Percentiles rank a stretch among this genome's conserved stretches.
Evolutionary conservation across 1,140 invertebrate species (phyloP).

Genomic region (Danaus plexippus): DNA sequence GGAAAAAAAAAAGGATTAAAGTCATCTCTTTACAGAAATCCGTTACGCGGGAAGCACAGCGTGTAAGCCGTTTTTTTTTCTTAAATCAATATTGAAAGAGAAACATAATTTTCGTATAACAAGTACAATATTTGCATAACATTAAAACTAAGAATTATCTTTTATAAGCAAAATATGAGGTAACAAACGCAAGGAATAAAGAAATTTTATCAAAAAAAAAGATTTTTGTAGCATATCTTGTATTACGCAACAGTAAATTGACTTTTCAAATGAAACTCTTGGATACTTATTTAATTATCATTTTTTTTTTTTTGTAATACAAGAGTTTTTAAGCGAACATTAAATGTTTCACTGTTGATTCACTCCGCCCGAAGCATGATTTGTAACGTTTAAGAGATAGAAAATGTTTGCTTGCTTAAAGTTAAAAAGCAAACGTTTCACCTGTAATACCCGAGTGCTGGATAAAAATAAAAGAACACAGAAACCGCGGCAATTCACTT

Average conservation of each 20-base stretch:
- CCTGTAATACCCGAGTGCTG: constrained; percentile 13
- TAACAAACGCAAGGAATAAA: no score
- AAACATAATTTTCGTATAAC: no score
- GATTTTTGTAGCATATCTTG: constrained; percentile 10
- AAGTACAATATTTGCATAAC: no score
- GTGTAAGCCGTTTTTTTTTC: no score
- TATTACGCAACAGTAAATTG: constrained; percentile 20
- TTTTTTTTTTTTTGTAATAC: constrained; percentile 28
- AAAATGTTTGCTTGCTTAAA: constrained; percentile 25
- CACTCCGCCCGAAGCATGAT: constrained; percentile 20
- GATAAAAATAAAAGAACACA: constrained; percentile 4
- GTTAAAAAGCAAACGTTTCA: constrained; percentile 17
- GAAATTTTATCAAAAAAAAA: constrained; percentile 9
- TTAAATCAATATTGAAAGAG: no score
- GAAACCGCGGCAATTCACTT: no score
- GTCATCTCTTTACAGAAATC: no score
- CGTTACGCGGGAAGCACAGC: no score
- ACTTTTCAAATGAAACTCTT: constrained; percentile 31
- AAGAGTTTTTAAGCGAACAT: constrained; percentile 27
- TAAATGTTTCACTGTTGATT: constrained; percentile 30
- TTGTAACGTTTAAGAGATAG: constrained; percentile 30
- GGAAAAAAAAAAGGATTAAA: no score
- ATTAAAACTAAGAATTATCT: no score
- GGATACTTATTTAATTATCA: constrained; percentile 37
- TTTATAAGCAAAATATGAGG: no score